Percentiles rank a stretch among this genome's conserved stretches.
Conservation (phyloP, 2,888 invertebrate species). For the Perizoma affinitatum region DNA sequence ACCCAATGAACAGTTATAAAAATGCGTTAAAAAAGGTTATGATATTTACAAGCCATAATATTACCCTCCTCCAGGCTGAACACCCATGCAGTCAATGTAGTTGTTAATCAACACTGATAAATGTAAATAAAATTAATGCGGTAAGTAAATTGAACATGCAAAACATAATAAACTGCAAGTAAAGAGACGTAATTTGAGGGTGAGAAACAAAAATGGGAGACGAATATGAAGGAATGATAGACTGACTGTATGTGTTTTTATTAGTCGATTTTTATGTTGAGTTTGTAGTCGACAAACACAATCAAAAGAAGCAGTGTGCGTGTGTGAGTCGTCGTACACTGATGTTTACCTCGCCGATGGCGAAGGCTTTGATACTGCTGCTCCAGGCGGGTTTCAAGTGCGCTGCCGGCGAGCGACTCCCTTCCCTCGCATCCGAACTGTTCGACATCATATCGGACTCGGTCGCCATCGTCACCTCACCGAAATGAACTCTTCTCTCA, state of each 20-base stretch:
- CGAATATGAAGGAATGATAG: slow-evolving; percentile 65
- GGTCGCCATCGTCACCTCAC: slow-evolving; percentile 73
- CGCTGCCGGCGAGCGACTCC: slow-evolving; percentile 66
- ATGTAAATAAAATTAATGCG: slow-evolving; percentile 58
- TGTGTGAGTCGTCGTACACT: slow-evolving; percentile 75
- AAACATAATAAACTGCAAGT: slow-evolving; percentile 78
- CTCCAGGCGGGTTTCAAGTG: slow-evolving; percentile 78
- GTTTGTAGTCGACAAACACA: slow-evolving; percentile 81
- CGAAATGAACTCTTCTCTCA: slow-evolving; percentile 80
- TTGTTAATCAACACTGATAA: slow-evolving; percentile 55
- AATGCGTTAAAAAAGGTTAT: slow-evolving; percentile 74
- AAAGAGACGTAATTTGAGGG: slow-evolving; percentile 62
- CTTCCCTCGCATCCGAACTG: slow-evolving; percentile 69
- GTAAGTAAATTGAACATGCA: slow-evolving; percentile 72
- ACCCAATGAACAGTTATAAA: slow-evolving; percentile 40
- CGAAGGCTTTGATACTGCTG: slow-evolving; percentile 82
- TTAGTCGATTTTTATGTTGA: slow-evolving; percentile 64
- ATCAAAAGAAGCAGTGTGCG: slow-evolving; percentile 79
- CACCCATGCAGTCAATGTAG: slow-evolving; percentile 77
- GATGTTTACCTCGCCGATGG: slow-evolving; percentile 83
- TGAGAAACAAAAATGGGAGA: slow-evolving; percentile 63
- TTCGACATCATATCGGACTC: slow-evolving; percentile 68
- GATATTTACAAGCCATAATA: slow-evolving; percentile 76
- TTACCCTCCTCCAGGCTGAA: slow-evolving; percentile 71
- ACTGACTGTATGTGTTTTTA: slow-evolving; percentile 53